Percentiles rank a stretch among this genome's conserved stretches.
Evolutionary conservation across 2,888 invertebrate species (phyloP).

Genomic region (Dysmachus trigonus): DNA sequence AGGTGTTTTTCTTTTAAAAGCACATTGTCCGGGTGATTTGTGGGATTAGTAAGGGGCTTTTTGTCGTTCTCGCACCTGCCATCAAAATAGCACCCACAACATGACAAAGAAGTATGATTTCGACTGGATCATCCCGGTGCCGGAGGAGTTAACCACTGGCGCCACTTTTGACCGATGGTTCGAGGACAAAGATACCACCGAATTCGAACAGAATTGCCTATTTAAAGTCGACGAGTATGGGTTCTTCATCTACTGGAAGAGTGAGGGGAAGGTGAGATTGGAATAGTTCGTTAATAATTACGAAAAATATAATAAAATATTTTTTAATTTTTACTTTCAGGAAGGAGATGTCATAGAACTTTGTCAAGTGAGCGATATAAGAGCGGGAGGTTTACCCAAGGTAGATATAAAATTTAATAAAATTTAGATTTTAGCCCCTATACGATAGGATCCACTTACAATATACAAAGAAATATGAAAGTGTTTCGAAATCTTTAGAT

Average conservation of each 20-base stretch:
- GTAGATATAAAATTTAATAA: conserved; percentile 62
- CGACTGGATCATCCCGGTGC: conserved; percentile 96
- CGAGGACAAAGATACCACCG: conserved; percentile 94
- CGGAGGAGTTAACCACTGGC: conserved; percentile 81
- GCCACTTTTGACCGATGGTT: conserved; percentile 97
- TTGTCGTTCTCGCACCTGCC: background rate
- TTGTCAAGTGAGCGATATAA: conserved; percentile 97
- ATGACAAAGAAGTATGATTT: conserved; percentile 99
- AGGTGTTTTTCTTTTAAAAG: background rate
- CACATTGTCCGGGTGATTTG: background rate
- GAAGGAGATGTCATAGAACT: conserved; percentile 98
- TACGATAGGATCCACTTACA: no score
- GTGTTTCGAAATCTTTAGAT: no score
- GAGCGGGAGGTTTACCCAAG: conserved; percentile 92
- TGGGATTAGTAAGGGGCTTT: background rate
- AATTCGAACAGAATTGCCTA: conserved; percentile 84
- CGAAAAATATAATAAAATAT: background rate
- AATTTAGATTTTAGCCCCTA: no score
- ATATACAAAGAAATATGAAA: no score
- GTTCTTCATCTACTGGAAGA: conserved; percentile 98
- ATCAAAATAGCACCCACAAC: conserved; percentile 49
- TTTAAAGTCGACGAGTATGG: conserved; percentile 98
- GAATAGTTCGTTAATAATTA: background rate
- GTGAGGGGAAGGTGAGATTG: conserved; percentile 83
- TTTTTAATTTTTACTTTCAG: conserved; percentile 67